Base-by-base conservation (phyloP, 1,140 invertebrate species). In the Charaxes varanes region DNA sequence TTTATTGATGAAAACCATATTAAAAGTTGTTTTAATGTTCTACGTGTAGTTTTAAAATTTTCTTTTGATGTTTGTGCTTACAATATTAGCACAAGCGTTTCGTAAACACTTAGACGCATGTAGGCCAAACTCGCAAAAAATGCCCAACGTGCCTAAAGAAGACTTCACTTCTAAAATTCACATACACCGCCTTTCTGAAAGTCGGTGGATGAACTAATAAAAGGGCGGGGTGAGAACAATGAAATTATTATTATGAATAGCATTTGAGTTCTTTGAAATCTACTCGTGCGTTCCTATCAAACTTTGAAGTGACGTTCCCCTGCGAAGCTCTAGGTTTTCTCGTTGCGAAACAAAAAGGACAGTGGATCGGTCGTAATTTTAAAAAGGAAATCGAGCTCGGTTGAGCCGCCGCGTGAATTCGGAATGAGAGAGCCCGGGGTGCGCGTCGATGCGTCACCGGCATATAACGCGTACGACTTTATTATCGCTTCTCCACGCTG, bases 361-460 rank as follows among this genome's bases (percentile, higher is more conserved):
- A 70, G 58, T 70, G 63, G 66, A 53, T 69, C 68, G 66, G 69
- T 54, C 68, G 70, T 80, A 80, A 80, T 78, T 80, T 76, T 60
- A 77, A 80, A 80, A 76, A 72, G 70, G 68, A 77, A 77, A 78
- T 71, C 65, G 72, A 77, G 69, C 62, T 66, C 47, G 35, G 43
- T 41, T 30, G 52, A 47, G 47, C 48, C 65, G 69, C 59, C 60
- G 41, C 41, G 63, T 52, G 76, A 73, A 80, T 80, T 64, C 59
- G 36, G 53, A 76, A 80, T 76, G 69, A 69, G 53, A 33, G 27
- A 47, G 55, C 54, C 62, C 59, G 64, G 74, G 72, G 74, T 74
- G 74, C 62, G 74, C 74, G 74, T 30, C 59, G 70, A 60, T 64
- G 74, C 72, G 72, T 62, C 50, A 54, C 63, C 53, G 44, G 44